phyloP scores from a whole-genome alignment of 2,113 vertebrate species.

The Steatornis caripensis region DNA sequence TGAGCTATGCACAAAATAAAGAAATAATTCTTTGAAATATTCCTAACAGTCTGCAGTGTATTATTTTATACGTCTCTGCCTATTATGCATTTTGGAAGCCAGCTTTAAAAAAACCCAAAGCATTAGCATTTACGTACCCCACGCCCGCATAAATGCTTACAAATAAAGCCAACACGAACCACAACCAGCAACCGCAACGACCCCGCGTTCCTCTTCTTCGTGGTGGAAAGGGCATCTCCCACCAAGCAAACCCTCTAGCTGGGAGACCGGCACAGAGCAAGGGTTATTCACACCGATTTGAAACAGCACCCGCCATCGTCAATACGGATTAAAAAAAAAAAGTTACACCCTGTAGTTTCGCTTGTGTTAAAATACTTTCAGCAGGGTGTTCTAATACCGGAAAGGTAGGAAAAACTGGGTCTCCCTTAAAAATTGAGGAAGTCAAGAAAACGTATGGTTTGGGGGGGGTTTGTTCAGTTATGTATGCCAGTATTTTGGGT shows the following conservation, averaged over 20 bases:
- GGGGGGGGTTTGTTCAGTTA: background rate
- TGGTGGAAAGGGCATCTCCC: background rate
- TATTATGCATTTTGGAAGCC: conserved; percentile 65
- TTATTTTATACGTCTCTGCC: conserved; percentile 72
- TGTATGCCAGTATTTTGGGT: background rate
- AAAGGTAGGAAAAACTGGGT: background rate
- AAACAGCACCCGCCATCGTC: conserved; percentile 16
- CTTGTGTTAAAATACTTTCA: background rate
- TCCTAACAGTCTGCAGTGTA: conserved; percentile 70
- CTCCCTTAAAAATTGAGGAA: conserved; percentile 10
- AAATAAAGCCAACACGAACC: conserved; percentile 21
- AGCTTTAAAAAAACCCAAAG: background rate
- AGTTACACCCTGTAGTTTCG: background rate
- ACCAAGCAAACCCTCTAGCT: background rate
- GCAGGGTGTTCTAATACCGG: background rate
- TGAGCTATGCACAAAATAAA: conserved; percentile 71
- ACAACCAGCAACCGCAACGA: background rate
- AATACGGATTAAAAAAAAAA: background rate
- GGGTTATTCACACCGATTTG: background rate
- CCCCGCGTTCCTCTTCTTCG: background rate
- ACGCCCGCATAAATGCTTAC: background rate
- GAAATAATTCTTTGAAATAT: conserved; percentile 77
- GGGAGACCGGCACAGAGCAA: background rate
- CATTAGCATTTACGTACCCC: conserved; percentile 56
- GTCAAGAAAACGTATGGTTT: background rate